Evolutionary conservation across 1,140 invertebrate species (phyloP).

Genomic region (Parapsyche elsis): DNA sequence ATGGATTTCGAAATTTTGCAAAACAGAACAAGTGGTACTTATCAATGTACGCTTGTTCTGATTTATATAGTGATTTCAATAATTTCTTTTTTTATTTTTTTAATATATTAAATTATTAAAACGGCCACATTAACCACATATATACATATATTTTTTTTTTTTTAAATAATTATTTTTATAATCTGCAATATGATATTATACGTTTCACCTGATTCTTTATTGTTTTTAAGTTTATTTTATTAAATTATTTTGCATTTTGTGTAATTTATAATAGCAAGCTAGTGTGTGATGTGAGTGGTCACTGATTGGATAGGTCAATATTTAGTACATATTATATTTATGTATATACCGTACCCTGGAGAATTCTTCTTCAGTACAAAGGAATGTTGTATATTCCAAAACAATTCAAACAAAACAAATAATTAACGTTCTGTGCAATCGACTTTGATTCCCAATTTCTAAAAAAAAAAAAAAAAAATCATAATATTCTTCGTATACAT

Average conservation of each 20-base stretch:
- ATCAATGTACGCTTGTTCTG: no score
- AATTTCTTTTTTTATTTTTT: no score
- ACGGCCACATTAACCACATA: no score
- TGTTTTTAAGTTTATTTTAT: background rate
- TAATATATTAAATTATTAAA: no score
- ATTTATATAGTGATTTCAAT: no score
- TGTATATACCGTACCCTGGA: constrained; percentile 5
- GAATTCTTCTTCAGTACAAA: constrained; percentile 33
- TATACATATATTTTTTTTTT: background rate
- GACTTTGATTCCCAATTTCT: background rate
- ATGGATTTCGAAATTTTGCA: no score
- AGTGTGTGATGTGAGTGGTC: constrained; percentile 19
- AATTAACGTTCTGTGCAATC: background rate
- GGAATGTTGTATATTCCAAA: constrained; percentile 18
- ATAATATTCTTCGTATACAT: background rate
- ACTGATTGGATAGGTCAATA: constrained; percentile 7
- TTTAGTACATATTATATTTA: background rate
- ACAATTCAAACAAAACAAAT: background rate
- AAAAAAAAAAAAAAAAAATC: background rate
- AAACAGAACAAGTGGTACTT: no score
- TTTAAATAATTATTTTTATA: constrained; percentile 29
- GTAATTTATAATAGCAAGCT: constrained; percentile 18
- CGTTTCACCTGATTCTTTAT: constrained; percentile 2
- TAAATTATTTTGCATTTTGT: constrained; percentile 22
- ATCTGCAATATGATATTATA: constrained; percentile 21